Percentiles rank a stretch among this genome's conserved stretches.
Conservation (phyloP, 2,797 vertebrate genomes). For the Pseudopleuronectes americanus region DNA sequence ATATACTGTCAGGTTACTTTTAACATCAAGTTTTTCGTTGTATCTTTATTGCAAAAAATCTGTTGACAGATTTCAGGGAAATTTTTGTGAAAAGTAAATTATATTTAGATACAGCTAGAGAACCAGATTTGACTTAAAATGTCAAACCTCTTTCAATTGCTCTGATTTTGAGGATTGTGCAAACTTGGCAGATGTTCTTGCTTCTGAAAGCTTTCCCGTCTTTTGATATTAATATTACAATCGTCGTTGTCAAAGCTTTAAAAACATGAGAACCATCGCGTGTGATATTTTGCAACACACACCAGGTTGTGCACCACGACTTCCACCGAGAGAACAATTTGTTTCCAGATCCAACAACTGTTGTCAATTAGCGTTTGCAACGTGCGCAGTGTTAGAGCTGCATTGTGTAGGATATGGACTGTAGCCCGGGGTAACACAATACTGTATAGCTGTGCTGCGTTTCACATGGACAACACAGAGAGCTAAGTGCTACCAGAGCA, state of each 20-base stretch:
- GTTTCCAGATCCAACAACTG: conserved; percentile 54
- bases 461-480: conserved; percentile 43
- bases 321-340: conserved; percentile 20
- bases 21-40: background rate
- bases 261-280: background rate
- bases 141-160: conserved; percentile 6
- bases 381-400: conserved; percentile 12
- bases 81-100: background rate
- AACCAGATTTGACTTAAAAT: background rate
- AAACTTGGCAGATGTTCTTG: conserved; percentile 5
- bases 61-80: background rate
- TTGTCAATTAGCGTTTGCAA: conserved; percentile 41
- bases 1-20: too few species aligned
- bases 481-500: conserved; percentile 51
- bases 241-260: background rate
- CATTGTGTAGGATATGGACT: conserved; percentile 33
- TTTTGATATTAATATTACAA: conserved; percentile 7
- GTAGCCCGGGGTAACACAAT: conserved; percentile 49
- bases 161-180: background rate
- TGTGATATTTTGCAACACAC: conserved; percentile 8
- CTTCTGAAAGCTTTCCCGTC: background rate
- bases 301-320: conserved; percentile 2
- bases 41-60: background rate
- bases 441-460: conserved; percentile 50
- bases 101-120: conserved; percentile 3